Evolutionary conservation across 1,140 invertebrate genomes (phyloP), one percentile per base, ranked within the genome.

Genomic region (Hylaeus volcanicus): DNA sequence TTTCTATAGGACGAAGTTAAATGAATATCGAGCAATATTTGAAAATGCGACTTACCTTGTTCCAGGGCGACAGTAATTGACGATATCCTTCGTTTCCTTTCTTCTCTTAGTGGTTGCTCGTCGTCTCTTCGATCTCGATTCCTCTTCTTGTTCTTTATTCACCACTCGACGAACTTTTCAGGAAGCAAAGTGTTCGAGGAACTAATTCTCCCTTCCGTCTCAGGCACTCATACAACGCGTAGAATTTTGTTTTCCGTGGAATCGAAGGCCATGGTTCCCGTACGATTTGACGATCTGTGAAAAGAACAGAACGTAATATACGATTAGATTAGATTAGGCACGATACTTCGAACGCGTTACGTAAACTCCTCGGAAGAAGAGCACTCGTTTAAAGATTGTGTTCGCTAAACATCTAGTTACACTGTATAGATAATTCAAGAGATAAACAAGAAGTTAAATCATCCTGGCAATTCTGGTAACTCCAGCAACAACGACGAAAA

Each of bases 271-370:
- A 80, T 73, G 72, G 48, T 64, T 86, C 37, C 61, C 51, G 45
- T 45, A 73, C 48, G 60, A 15, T 64, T 41, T 61, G 45, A 60
- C 69, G 55, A 86, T 83, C 84, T 86, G 70, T 14, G 83, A 86
- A 74, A 53, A 9, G 66, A 51, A 76, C 15, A 63, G 43, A 58
- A 70, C 63, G 26, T 70, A 37, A 65, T 45, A 26, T 11, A 8
- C 48, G 72, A 86, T 85, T 82, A 83, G 72, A 86, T 86, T 86
- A 76, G 84, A 86, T 83, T 75, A 82, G 39, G 63, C 74, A 37
- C 65, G 53, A 53, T 14, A 56, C 41, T 61, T 26, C 14, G 11
- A 14, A 14, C 9, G 12, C n/a, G 45, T 80, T 66, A 41, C 45
- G 66, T 51, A 43, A 74, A 64, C 1, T n/a, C 5, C 5, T 0